phyloP scores from a whole-genome alignment of 2,888 invertebrate genomes.

The Camponotus fellah region DNA sequence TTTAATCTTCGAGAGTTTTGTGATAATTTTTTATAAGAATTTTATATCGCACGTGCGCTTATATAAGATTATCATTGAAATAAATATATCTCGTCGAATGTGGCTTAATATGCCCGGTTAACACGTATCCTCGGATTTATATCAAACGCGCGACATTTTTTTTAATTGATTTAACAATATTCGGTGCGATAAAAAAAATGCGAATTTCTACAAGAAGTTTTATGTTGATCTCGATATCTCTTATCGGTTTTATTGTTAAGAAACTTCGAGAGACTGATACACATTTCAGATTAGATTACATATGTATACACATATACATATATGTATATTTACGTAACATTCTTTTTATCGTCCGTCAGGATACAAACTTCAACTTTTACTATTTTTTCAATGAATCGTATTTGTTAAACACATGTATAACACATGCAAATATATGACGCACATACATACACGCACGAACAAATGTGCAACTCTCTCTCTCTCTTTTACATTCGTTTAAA shows the following conservation, averaged over 20 bases:
- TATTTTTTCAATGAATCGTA: slow-evolving; percentile 4
- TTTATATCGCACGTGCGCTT: slow-evolving; percentile 11
- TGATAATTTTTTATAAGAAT: slow-evolving; percentile 1
- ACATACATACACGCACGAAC: background rate
- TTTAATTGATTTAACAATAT: background rate
- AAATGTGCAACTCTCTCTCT: slow-evolving; percentile 1
- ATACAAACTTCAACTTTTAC: background rate
- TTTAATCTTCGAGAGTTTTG: background rate
- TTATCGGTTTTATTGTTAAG: slow-evolving; percentile 26
- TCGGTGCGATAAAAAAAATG: background rate
- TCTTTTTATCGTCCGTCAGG: background rate
- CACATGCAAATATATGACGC: background rate
- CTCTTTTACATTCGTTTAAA: slow-evolving; percentile 26
- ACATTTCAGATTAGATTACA: slow-evolving; percentile 41
- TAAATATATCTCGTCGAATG: background rate
- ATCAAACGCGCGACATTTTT: slow-evolving; percentile 12
- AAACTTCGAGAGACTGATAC: slow-evolving; percentile 19
- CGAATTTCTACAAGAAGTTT: background rate
- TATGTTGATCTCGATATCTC: background rate
- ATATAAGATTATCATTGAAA: background rate
- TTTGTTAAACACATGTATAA: slow-evolving; percentile 19
- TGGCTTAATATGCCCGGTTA: background rate
- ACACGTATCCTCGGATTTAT: slow-evolving; percentile 7
- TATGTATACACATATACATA: background rate
- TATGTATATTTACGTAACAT: background rate